phyloP scores from a whole-genome alignment of 2,797 vertebrate genomes.

The Carcharodon carcharias region DNA sequence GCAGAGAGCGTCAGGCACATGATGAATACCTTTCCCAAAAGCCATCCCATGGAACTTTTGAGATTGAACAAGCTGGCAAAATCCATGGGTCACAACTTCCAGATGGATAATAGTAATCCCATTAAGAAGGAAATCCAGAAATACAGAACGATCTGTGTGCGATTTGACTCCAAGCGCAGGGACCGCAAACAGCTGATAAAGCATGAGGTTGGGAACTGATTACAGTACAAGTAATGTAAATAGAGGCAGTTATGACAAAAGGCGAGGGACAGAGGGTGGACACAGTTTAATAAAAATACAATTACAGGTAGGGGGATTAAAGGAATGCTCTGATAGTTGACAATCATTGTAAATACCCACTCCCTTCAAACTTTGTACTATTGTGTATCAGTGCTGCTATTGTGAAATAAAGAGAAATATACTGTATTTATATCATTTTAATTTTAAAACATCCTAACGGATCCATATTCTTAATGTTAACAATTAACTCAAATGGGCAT shows the following conservation, averaged over 20 bases:
- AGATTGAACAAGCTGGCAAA: slow-evolving; percentile 90
- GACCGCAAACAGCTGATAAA: slow-evolving; percentile 91
- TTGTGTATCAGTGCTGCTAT: not conserved
- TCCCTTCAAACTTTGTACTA: not conserved
- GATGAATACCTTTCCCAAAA: slow-evolving; percentile 74
- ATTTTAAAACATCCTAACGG: not conserved
- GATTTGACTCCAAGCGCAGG: slow-evolving; percentile 85
- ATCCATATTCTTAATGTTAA: not conserved
- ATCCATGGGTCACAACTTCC: slow-evolving; percentile 88
- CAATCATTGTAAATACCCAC: not conserved
- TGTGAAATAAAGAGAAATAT: not conserved
- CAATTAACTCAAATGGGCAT: not conserved
- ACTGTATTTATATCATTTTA: not conserved
- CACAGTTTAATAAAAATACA: not conserved
- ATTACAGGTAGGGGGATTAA: not conserved
- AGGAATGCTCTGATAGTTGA: not conserved
- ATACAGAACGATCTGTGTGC: slow-evolving; percentile 90
- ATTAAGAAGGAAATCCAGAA: slow-evolving; percentile 88
- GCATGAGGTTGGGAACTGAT: slow-evolving; percentile 72
- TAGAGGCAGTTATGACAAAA: not conserved
- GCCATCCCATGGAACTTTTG: slow-evolving; percentile 68
- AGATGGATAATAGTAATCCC: slow-evolving; percentile 73
- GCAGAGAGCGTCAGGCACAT: slow-evolving; percentile 80
- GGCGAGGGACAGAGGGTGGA: not conserved
- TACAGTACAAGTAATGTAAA: not conserved